phyloP scores from a whole-genome alignment of 2,113 vertebrate genomes.

The Hyperoodon ampullatus region DNA sequence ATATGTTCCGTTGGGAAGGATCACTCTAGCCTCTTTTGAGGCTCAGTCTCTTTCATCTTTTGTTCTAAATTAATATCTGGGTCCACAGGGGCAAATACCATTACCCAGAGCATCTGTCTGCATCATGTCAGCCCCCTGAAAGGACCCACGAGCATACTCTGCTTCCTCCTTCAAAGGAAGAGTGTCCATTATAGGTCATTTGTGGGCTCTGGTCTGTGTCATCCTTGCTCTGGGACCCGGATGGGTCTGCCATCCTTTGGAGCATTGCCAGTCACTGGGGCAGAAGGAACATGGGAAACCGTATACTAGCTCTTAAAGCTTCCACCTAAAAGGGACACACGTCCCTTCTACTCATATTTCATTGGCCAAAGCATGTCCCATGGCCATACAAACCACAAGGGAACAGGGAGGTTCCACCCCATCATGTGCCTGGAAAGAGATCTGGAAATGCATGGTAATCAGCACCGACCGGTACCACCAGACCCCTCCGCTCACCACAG shows the following conservation, averaged over 20 bases:
- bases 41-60: neutral
- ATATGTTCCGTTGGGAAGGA: neutral
- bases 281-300: neutral
- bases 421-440: neutral
- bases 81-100: neutral
- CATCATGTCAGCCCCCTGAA: neutral
- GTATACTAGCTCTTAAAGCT: neutral
- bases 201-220: neutral
- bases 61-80: neutral
- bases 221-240: neutral
- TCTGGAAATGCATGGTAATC: neutral
- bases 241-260: neutral
- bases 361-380: neutral
- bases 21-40: neutral
- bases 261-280: neutral
- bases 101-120: neutral
- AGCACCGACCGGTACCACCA: neutral
- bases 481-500: neutral
- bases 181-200: neutral
- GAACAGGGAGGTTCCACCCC: neutral
- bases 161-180: slow-evolving; percentile 24
- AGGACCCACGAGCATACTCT: neutral
- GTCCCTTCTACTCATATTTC: neutral
- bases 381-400: neutral
- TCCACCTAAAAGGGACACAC: neutral